Evolutionary conservation across 2,797 vertebrate genomes (phyloP).

Genomic region (Masticophis lateralis): DNA sequence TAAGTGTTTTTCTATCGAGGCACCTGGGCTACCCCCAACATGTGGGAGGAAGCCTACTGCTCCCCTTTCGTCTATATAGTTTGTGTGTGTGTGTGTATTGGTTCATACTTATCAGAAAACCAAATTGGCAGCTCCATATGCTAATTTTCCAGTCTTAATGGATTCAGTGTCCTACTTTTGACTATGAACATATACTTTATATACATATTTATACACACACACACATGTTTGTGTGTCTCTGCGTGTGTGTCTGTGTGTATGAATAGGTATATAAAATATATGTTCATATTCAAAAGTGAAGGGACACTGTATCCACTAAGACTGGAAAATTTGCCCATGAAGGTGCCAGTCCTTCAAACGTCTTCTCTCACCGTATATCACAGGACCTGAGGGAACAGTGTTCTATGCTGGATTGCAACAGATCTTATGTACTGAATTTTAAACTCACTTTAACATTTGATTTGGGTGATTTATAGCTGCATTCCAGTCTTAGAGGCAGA

Average conservation of each 20-base stretch:
- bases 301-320: neutral
- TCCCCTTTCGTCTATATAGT: too few relatives aligned
- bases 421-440: conserved; percentile 51
- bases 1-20: too few relatives aligned
- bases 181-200: too few relatives aligned
- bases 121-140: too few relatives aligned
- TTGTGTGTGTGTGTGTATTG: too few relatives aligned
- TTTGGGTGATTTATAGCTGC: conserved; percentile 38
- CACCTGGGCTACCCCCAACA: too few relatives aligned
- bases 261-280: neutral
- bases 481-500: conserved; percentile 40
- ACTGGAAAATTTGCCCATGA: neutral
- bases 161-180: too few relatives aligned
- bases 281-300: neutral
- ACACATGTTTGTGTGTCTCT: too few relatives aligned
- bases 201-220: too few relatives aligned
- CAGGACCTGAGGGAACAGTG: neutral
- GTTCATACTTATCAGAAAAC: too few relatives aligned
- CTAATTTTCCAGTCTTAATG: too few relatives aligned
- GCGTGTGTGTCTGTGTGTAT: neutral
- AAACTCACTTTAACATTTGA: conserved; percentile 55
- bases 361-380: conserved; percentile 28
- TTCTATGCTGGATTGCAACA: conserved; percentile 53
- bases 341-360: neutral
- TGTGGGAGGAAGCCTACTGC: too few relatives aligned